Percentiles rank a stretch among this genome's conserved stretches.
Evolutionary conservation across 2,797 vertebrate species (phyloP).

Genomic region (Argentina silus): DNA sequence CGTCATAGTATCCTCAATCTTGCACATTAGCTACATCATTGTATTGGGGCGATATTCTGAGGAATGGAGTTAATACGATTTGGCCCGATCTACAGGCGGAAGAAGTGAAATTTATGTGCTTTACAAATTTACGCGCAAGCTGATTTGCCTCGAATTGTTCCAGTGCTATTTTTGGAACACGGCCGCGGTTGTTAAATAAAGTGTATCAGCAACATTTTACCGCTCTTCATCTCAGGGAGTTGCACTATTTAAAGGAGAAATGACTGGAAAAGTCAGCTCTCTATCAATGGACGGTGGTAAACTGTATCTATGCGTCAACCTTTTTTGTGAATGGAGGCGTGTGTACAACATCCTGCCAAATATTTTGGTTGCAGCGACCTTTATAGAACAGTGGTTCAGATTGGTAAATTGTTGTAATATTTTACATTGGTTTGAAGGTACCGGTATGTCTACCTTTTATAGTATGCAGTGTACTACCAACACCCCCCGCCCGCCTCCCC

Average conservation of each 20-base stretch:
- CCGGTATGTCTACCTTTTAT: slow-evolving; percentile 11
- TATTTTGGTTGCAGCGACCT: not conserved
- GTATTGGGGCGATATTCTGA: not conserved
- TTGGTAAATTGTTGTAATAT: too few species aligned
- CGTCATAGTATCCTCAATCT: not conserved
- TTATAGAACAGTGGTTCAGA: too few species aligned
- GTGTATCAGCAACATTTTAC: not conserved
- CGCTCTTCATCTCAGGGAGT: not conserved
- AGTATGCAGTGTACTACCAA: too few species aligned
- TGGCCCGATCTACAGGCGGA: not conserved
- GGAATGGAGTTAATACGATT: too few species aligned
- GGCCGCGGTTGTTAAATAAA: not conserved
- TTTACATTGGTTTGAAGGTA: too few species aligned
- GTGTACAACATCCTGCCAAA: slow-evolving; percentile 43
- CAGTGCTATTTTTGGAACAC: slow-evolving; percentile 72
- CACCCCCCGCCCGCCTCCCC: too few species aligned
- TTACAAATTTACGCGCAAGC: slow-evolving; percentile 52
- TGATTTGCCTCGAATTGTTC: slow-evolving; percentile 65
- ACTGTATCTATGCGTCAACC: slow-evolving; percentile 77
- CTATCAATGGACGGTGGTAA: slow-evolving; percentile 76
- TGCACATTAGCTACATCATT: not conserved
- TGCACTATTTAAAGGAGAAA: not conserved
- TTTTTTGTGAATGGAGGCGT: slow-evolving; percentile 80
- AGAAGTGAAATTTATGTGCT: not conserved
- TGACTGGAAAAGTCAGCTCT: slow-evolving; percentile 11